These are phyloP conservation scores for Polydesmus complanatus DNA, from an alignment of 2,888 invertebrate species.

Conservation along the genomic window DNA sequence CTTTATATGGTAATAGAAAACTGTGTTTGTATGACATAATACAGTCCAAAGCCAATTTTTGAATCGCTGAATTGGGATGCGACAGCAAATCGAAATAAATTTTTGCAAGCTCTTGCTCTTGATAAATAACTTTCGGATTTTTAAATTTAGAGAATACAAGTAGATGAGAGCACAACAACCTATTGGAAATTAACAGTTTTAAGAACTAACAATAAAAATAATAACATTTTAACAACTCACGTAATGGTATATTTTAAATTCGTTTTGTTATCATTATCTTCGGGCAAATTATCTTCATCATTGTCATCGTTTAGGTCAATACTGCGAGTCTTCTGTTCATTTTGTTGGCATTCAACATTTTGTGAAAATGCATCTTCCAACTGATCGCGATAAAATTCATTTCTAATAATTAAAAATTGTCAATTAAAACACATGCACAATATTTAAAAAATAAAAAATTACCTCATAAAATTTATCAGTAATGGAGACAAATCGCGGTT, in stretches of 20 bases:
- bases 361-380: slow-evolving; percentile 18
- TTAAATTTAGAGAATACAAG: slow-evolving; percentile 61
- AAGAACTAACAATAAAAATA: not conserved
- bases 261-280: not conserved
- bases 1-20: slow-evolving; percentile 58
- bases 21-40: slow-evolving; percentile 71
- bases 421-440: not conserved
- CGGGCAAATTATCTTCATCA: slow-evolving; percentile 26
- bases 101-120: slow-evolving; percentile 56
- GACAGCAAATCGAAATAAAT: slow-evolving; percentile 67
- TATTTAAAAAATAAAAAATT: slow-evolving; percentile 30
- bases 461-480: slow-evolving; percentile 65
- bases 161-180: slow-evolving; percentile 48
- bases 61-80: slow-evolving; percentile 61
- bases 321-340: slow-evolving; percentile 20
- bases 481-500: slow-evolving; percentile 64
- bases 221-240: not conserved
- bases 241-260: not conserved
- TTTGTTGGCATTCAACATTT: slow-evolving; percentile 15
- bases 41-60: slow-evolving; percentile 74
- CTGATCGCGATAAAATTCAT: not conserved
- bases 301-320: slow-evolving; percentile 26
- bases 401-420: not conserved
- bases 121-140: slow-evolving; percentile 64
- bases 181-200: slow-evolving; percentile 10